Evolutionary conservation across 2,113 vertebrate genomes (phyloP).

Genomic region (Synodontis membranacea): DNA sequence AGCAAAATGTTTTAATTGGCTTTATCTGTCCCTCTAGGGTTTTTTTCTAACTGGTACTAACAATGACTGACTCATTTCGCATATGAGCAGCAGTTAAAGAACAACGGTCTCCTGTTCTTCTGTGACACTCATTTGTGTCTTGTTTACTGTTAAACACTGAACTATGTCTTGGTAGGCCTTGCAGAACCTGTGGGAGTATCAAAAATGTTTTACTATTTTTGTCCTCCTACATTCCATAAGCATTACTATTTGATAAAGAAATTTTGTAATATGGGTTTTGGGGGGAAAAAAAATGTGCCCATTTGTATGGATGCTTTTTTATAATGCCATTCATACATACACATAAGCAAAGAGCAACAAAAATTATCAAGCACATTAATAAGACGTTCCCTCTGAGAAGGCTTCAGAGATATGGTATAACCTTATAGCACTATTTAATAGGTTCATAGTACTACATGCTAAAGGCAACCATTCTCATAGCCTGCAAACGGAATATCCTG

Average conservation of each 20-base stretch:
- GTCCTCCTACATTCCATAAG: not conserved
- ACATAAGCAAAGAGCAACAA: conserved; percentile 14
- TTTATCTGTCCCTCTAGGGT: not conserved
- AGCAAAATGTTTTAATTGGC: not conserved
- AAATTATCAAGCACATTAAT: not conserved
- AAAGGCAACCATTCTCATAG: conserved; percentile 37
- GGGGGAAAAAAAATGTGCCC: too few relatives aligned
- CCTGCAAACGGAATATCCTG: conserved; percentile 4
- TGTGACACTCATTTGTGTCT: not conserved
- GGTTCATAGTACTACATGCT: conserved; percentile 25
- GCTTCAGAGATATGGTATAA: conserved; percentile 10
- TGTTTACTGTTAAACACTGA: not conserved
- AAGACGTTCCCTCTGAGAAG: conserved; percentile 10
- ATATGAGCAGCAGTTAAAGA: not conserved
- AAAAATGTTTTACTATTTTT: not conserved
- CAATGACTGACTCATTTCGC: not conserved
- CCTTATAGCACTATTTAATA: conserved; percentile 2
- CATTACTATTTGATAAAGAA: not conserved
- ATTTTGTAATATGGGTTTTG: not conserved
- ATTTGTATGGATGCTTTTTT: not conserved
- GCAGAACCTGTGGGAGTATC: not conserved
- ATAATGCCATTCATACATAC: conserved; percentile 8
- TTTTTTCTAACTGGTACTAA: not conserved
- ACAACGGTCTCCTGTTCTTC: not conserved
- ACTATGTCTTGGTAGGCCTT: not conserved